phyloP scores from a whole-genome alignment of 2,113 vertebrate genomes.

The Micromys minutus region DNA sequence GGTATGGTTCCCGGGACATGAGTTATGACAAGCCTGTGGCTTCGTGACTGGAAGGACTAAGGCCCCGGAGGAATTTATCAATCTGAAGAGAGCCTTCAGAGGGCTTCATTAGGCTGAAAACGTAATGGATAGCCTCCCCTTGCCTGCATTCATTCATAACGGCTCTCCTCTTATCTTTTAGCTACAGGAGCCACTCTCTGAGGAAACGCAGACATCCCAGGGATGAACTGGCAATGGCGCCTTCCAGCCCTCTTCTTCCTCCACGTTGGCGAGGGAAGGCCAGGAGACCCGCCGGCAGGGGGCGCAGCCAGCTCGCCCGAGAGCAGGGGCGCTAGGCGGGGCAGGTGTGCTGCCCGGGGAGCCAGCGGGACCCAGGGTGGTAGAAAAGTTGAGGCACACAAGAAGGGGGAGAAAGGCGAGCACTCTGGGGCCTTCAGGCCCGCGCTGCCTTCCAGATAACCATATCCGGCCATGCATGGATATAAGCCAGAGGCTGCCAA shows the following conservation, averaged over 20 bases:
- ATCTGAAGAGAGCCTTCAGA: slow-evolving; percentile 10
- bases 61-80: not conserved
- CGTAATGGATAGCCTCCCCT: not conserved
- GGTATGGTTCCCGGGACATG: not conserved
- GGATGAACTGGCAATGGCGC: not conserved
- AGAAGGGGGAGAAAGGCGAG: not conserved
- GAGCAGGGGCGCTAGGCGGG: not conserved
- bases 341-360: not conserved
- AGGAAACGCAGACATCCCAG: fast-evolving
- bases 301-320: not conserved
- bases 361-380: fast-evolving
- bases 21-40: not conserved
- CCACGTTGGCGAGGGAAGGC: not conserved
- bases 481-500: fast-evolving
- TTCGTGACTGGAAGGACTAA: not conserved
- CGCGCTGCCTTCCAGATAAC: not conserved
- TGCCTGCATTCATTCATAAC: slow-evolving; percentile 1
- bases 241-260: not conserved
- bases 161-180: slow-evolving; percentile 3
- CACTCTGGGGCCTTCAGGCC: slow-evolving; percentile 39
- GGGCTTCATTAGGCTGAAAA: slow-evolving; percentile 44
- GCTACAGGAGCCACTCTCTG: not conserved
- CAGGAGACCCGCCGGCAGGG: slow-evolving; percentile 61
- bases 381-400: not conserved
- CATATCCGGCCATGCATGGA: not conserved